Percentiles rank a stretch among this genome's conserved stretches.
Conservation (phyloP, 2,888 invertebrate genomes). For the Caenorhabditis sp. region DNA sequence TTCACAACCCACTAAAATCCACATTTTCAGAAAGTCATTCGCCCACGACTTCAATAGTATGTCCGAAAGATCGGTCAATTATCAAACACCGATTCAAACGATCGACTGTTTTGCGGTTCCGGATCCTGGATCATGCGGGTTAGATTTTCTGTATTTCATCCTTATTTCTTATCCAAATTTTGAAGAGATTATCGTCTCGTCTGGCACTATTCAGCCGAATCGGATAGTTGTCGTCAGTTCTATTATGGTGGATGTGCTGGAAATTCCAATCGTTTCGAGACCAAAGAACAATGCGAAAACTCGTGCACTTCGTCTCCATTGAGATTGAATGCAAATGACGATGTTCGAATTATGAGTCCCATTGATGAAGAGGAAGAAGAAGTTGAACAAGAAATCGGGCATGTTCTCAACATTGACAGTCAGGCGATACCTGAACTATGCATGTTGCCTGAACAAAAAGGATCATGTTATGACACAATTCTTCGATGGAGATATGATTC, state of each 20-base stretch:
- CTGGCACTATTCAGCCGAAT: slow-evolving; percentile 25
- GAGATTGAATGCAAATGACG: slow-evolving; percentile 20
- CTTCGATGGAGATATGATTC: slow-evolving; percentile 76
- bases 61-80: neutral
- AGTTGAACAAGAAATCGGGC: slow-evolving; percentile 3
- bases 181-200: slow-evolving; percentile 26
- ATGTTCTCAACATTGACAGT: slow-evolving; percentile 15
- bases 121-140: slow-evolving; percentile 38
- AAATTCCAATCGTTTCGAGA: slow-evolving; percentile 65
- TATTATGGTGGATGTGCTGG: slow-evolving; percentile 68
- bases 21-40: neutral
- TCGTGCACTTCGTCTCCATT: slow-evolving; percentile 41
- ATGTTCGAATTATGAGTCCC: slow-evolving; percentile 18
- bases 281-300: slow-evolving; percentile 54
- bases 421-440: slow-evolving; percentile 61
- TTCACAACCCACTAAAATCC: no score
- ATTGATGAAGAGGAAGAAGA: slow-evolving; percentile 12
- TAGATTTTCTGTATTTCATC: neutral
- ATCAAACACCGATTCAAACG: neutral
- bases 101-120: slow-evolving; percentile 33
- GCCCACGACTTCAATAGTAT: neutral
- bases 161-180: neutral
- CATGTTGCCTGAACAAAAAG: slow-evolving; percentile 61
- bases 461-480: slow-evolving; percentile 62
- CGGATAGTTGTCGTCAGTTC: slow-evolving; percentile 53